phyloP scores from a whole-genome alignment of 37 sponge, comb jelly and placozoan species.

The Beroe forskalii region DNA sequence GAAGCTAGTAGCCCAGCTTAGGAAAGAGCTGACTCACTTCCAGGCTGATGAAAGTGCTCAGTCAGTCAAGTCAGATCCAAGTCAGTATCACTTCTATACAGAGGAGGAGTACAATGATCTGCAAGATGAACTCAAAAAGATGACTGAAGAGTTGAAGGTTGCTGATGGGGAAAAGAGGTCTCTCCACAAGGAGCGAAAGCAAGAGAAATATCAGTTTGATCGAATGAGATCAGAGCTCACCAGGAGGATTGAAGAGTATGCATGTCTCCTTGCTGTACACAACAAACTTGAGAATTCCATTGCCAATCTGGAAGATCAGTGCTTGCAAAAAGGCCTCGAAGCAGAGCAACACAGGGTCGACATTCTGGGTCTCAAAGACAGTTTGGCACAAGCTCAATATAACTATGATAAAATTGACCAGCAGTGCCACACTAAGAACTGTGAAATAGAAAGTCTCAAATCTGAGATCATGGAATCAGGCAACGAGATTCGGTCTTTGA shows the following conservation, averaged over 20 bases:
- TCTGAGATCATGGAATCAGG: not conserved
- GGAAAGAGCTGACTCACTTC: not conserved
- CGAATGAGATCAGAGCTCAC: conserved; percentile 22
- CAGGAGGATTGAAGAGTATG: conserved; percentile 59
- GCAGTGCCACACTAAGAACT: not conserved
- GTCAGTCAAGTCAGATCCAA: conserved; percentile 27
- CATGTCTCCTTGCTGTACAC: conserved; percentile 46
- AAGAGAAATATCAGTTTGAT: conserved; percentile 54
- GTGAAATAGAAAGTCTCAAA: conserved; percentile 28
- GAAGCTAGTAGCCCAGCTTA: conserved; percentile 38
- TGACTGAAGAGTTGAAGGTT: conserved; percentile 18
- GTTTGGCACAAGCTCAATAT: not conserved
- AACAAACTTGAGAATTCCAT: conserved; percentile 63
- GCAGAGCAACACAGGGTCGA: not conserved
- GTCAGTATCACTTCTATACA: conserved; percentile 60
- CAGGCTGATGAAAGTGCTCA: conserved; percentile 40
- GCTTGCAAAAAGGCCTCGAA: conserved; percentile 36
- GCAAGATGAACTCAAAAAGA: conserved; percentile 56
- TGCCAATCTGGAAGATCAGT: conserved; percentile 51
- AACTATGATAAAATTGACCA: conserved; percentile 1
- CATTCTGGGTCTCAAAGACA: conserved; percentile 19
- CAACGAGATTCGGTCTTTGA: not conserved
- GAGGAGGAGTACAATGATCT: conserved; percentile 63
- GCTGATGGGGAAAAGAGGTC: conserved; percentile 33
- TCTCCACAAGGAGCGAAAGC: conserved; percentile 46